These are phyloP conservation scores for Megalops atlanticus DNA, from an alignment of 2,113 vertebrate species.

Conservation along the genomic window DNA sequence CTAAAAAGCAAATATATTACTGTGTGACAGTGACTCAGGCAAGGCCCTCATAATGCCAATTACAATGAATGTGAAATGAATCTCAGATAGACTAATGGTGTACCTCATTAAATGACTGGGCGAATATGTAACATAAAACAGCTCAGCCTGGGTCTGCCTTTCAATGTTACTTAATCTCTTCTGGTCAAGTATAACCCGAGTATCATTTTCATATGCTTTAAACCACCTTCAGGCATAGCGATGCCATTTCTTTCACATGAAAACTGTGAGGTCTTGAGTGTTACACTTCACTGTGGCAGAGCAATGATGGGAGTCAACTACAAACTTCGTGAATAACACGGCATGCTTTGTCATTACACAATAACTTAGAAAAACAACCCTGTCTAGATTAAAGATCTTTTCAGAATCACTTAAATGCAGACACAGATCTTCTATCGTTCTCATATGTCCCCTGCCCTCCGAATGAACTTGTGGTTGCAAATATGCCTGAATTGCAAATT, in stretches of 20 bases:
- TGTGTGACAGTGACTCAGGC: constrained; percentile 39
- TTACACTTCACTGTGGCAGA: constrained; percentile 6
- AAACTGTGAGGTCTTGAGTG: neutral
- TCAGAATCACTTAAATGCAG: constrained; percentile 31
- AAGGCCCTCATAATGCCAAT: constrained; percentile 36
- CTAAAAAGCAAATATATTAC: constrained; percentile 22
- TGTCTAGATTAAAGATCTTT: constrained; percentile 54
- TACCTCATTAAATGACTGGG: constrained; percentile 35
- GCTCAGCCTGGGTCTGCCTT: constrained; percentile 48
- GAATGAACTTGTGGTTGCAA: neutral
- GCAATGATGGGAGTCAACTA: neutral
- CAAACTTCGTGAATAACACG: constrained; percentile 8
- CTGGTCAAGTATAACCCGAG: constrained; percentile 12
- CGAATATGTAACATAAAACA: constrained; percentile 52
- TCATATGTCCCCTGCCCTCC: constrained; percentile 6
- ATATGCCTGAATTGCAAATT: neutral
- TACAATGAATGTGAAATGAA: constrained; percentile 50
- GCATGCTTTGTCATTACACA: constrained; percentile 6
- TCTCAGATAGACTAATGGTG: constrained; percentile 42
- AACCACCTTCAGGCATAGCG: neutral
- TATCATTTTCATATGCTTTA: constrained; percentile 12
- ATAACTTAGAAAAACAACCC: neutral
- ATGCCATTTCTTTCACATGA: neutral
- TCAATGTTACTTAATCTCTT: constrained; percentile 49
- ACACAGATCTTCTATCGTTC: constrained; percentile 46